Evolutionary conservation across 2,797 vertebrate genomes (phyloP).

Genomic region (Austrolebias charrua): DNA sequence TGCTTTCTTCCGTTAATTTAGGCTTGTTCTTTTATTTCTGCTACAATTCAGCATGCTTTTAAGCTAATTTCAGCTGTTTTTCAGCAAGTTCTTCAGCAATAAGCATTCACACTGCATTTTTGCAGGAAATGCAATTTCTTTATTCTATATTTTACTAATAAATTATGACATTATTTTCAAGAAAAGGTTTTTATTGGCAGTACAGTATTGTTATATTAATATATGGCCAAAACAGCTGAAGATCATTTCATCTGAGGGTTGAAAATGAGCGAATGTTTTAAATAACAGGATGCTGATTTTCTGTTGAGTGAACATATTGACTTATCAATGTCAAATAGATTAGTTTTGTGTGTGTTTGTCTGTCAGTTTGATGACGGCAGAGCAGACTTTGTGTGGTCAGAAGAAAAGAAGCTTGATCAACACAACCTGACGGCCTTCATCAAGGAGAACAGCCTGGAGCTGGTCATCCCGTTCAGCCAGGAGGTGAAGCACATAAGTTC

Average conservation of each 20-base stretch:
- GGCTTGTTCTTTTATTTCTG: too few species aligned
- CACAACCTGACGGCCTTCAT: slow-evolving; percentile 79
- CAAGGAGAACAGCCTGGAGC: slow-evolving; percentile 80
- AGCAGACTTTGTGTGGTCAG: slow-evolving; percentile 77
- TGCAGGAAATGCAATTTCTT: too few species aligned
- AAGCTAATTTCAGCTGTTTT: too few species aligned
- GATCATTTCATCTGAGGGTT: background rate
- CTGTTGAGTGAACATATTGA: background rate
- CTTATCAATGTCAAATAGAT: background rate
- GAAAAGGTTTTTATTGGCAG: too few species aligned
- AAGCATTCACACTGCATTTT: too few species aligned
- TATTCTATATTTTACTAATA: too few species aligned
- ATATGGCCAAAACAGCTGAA: too few species aligned
- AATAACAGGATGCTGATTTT: background rate
- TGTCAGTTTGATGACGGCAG: slow-evolving; percentile 86
- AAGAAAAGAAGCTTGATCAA: slow-evolving; percentile 72
- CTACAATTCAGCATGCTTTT: too few species aligned
- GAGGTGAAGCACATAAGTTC: slow-evolving; percentile 72
- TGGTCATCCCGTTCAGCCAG: slow-evolving; percentile 83
- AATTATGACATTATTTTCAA: too few species aligned
- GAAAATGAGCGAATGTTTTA: background rate
- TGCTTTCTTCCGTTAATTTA: too few species aligned
- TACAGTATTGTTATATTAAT: too few species aligned
- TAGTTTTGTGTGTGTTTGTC: slow-evolving; percentile 26
- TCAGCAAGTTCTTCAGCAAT: too few species aligned